These are phyloP conservation scores for Phyllotis vaccarum DNA, from an alignment of 2,797 vertebrate species.

Conservation along the genomic window DNA sequence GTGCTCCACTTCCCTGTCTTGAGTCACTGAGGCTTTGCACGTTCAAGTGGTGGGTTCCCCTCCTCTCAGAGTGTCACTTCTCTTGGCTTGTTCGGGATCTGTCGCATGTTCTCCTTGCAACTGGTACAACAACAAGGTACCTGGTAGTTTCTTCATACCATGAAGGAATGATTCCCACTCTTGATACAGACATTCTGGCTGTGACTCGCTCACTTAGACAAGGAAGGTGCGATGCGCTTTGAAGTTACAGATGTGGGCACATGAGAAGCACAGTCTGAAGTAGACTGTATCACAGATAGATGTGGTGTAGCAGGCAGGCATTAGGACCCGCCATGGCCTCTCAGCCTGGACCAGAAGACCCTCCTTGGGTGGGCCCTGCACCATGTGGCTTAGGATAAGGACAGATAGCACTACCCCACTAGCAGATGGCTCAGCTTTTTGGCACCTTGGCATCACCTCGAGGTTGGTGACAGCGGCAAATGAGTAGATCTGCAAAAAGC, in stretches of 20 bases:
- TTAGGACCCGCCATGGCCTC: not conserved
- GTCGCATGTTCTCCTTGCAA: not conserved
- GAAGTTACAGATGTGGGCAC: not conserved
- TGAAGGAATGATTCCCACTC: not conserved
- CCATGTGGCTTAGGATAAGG: not conserved
- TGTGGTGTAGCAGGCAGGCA: not conserved
- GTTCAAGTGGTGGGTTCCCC: no score
- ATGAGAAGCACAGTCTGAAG: not conserved
- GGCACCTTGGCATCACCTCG: not conserved
- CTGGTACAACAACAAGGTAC: no score
- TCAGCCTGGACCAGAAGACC: not conserved
- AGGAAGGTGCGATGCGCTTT: not conserved
- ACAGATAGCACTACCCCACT: not conserved
- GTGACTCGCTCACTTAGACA: no score
- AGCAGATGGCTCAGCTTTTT: not conserved
- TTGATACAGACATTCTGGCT: not conserved
- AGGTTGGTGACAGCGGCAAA: not conserved
- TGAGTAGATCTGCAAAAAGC: not conserved
- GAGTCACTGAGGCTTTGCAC: not conserved
- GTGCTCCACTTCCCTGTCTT: rapidly evolving
- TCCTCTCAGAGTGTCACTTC: not conserved
- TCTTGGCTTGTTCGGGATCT: not conserved
- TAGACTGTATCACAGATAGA: not conserved
- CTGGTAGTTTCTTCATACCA: not conserved
- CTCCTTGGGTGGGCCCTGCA: not conserved